Base-by-base conservation (phyloP, 2,113 vertebrate species). In the Pica pica region DNA sequence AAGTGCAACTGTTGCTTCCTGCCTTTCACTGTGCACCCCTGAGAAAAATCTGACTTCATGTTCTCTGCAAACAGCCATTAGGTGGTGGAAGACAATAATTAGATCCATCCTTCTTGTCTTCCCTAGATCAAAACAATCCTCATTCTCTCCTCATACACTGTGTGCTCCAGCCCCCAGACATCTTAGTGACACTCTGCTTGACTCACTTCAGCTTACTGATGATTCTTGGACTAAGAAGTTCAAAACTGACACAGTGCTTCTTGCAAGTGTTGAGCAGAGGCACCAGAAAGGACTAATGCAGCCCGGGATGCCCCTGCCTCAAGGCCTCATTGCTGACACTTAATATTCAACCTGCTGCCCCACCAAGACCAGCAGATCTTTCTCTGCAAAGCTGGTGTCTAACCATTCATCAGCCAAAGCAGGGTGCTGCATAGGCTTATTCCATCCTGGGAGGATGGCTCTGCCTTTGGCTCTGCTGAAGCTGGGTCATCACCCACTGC, bases 71-170 rank as follows among this genome's bases (percentile, higher is more conserved):
- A 82, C 56, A 89, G 9, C 44, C 65, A 67, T 89, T 78, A 82
- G 90, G 41, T 87, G 83, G 44, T 73, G 26, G 74, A 82, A 85
- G 65, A 87, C 0, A 12, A 47, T 82, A 95, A 87, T 91, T 87
- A 82, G 69, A 76, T 64, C 65, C 84, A 87, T 79, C 41, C 61
- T 93, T 75, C 52, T 71, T 82, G 33, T 71, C 77, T 84, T 84
- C 37, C 35, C 57, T 73, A 85, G 70, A 87, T 70, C 57, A 97
- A 91, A 91, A 31, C 90, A 95, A 90, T 57, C 52, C 39, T 81
- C 33, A 13, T 44, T 42, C 19, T 84, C 12, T 89, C 53, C 46
- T 94, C 53, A 20, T 13, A 23, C 22, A 55, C 44, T 9, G 3
- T 19, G 41, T 49, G 13, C 41, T 94, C 12, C 52, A 89, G 46